phyloP scores from a whole-genome alignment of 1,140 invertebrate species.

The Riptortus pedestris region DNA sequence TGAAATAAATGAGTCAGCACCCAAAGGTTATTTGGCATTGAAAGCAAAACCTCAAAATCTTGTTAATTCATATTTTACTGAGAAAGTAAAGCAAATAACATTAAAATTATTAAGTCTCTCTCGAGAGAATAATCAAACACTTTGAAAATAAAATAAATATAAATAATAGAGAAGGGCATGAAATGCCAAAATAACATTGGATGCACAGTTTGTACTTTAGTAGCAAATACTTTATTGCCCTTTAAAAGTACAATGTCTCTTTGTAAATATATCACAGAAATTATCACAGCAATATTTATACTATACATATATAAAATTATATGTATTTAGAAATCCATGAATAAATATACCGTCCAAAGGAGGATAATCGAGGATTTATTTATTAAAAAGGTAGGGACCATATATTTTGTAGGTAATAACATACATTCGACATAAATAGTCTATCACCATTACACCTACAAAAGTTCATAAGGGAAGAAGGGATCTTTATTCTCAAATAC shows the following conservation, averaged over 20 bases:
- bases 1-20: background rate
- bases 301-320: conserved; percentile 19
- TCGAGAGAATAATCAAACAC: background rate
- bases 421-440: background rate
- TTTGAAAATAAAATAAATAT: no score
- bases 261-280: conserved; percentile 14
- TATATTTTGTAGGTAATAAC: background rate
- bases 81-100: no score
- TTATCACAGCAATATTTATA: conserved; percentile 20
- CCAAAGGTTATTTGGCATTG: background rate
- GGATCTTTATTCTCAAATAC: conserved; percentile 22
- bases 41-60: no score
- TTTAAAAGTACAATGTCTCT: conserved; percentile 18
- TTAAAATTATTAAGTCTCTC: background rate
- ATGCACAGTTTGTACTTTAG: conserved; percentile 23
- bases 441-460: conserved; percentile 11
- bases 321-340: conserved; percentile 2
- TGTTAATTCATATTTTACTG: no score
- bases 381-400: background rate
- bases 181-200: conserved; percentile 14
- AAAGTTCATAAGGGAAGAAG: background rate
- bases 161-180: no score
- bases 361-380: background rate
- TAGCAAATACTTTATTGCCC: conserved; percentile 24
- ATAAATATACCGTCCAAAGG: background rate